Evolutionary conservation across 2,113 vertebrate species (phyloP).

Genomic region (Pituophis catenifer): DNA sequence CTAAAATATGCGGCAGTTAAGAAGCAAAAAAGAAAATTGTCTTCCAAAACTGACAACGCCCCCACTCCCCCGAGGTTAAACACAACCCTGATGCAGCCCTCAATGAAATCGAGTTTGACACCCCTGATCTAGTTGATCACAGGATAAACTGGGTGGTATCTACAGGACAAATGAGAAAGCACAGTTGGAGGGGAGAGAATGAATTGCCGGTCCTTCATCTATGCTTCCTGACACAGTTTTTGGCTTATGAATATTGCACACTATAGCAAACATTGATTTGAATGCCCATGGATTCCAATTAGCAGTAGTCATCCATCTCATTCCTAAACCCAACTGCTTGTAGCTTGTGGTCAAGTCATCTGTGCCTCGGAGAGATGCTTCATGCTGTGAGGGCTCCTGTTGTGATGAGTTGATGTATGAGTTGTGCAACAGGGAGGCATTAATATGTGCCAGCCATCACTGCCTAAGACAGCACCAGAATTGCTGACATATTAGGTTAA

Average conservation of each 20-base stretch:
- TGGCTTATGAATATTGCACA: conserved; percentile 53
- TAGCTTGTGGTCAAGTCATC: conserved; percentile 61
- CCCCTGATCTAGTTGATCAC: no score
- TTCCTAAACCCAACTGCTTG: conserved; percentile 51
- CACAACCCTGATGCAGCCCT: no score
- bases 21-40: no score
- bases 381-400: conserved; percentile 26
- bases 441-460: conserved; percentile 40
- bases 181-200: background rate
- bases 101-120: no score
- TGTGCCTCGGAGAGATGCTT: conserved; percentile 55
- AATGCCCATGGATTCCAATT: conserved; percentile 51
- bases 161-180: background rate
- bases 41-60: no score
- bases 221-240: conserved; percentile 13
- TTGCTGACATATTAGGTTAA: conserved; percentile 11
- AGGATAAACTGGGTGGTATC: background rate
- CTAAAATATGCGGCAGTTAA: no score
- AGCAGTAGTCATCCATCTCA: conserved; percentile 8
- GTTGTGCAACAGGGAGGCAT: conserved; percentile 10
- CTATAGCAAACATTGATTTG: conserved; percentile 56
- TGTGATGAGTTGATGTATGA: conserved; percentile 42
- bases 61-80: no score
- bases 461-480: conserved; percentile 2
- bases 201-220: conserved; percentile 14